Conservation (phyloP, 2,888 invertebrate species). For the Tipula helvola region DNA sequence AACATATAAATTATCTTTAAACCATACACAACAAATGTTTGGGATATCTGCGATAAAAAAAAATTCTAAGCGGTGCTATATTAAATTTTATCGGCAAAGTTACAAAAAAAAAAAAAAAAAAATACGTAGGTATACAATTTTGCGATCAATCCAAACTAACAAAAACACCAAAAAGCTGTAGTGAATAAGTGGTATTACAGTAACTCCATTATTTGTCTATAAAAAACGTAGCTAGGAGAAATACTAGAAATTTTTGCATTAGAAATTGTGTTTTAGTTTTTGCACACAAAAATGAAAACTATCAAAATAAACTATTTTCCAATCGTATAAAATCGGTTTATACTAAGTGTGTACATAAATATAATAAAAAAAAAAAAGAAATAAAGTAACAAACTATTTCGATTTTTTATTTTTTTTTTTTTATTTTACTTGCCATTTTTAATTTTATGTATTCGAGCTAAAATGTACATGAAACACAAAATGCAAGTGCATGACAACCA, state of each 20-base stretch:
- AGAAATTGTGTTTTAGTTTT: background rate
- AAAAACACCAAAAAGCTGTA: background rate
- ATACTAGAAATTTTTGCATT: background rate
- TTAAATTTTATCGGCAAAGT: background rate
- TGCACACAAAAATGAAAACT: background rate
- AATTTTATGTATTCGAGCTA: background rate
- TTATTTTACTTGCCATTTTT: background rate
- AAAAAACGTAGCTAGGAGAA: background rate
- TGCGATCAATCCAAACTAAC: background rate
- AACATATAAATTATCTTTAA: background rate
- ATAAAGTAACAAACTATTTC: background rate
- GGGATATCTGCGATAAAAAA: too few species aligned
- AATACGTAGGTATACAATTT: background rate
- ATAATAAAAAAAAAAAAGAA: background rate
- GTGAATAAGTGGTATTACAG: background rate
- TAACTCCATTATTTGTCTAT: background rate
- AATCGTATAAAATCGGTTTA: background rate
- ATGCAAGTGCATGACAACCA: background rate
- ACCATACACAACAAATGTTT: background rate
- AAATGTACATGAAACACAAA: background rate
- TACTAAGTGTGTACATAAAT: background rate
- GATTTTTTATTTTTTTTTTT: background rate
- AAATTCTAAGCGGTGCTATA: background rate
- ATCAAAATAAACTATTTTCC: background rate
- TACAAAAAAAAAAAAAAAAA: too few species aligned